Base-by-base conservation (phyloP, 2,888 invertebrate species). In the Achlya flavicornis region DNA sequence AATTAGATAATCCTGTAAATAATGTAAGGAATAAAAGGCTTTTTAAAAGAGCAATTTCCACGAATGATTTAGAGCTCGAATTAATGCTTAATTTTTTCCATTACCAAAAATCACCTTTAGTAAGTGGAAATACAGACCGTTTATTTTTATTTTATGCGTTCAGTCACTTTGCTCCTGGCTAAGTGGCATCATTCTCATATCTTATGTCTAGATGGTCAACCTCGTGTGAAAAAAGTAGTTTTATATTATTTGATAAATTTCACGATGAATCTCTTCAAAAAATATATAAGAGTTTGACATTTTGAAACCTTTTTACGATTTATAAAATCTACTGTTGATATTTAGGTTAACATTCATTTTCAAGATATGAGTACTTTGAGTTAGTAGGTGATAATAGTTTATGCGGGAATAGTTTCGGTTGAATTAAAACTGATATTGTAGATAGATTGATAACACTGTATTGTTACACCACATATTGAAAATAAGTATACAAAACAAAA, bases 61-160 rank as follows among this genome's bases (percentile, higher is more conserved):
- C 26, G 26, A 12, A 7, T 7, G 33, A 57, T 35, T 35, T 57
- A 19, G 14, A 35, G 58, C 58, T 58, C 5, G 38, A 10, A 35
- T 26, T 12, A 60, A 19, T 26, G 41, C 19, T 33, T 60, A 41
- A 41, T 60, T 60, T 41, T 19, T 41, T 26, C 19, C 12, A 60
- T 41, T 43, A 41, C 41, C 60, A 41, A 60, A 60, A 43, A 60
- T 60, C 19, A 41, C 41, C 60, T 41, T 11, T 19, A 14, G 41
- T 26, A 60, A 60, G 41, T 60, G 60, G 41, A 43, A 41, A 60
- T 60, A 60, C 26, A 10, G 60, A 14, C 16, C 60, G 43, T 60
- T 60, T 60, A 41, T 60, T 60, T 60, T 60, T 60, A 60, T 60
- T 26, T 60, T 60, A 60, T 26, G 60, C 19, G 12, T 60, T 60